Conservation (phyloP, 2,888 invertebrate species). For the Eupithecia exiguata region DNA sequence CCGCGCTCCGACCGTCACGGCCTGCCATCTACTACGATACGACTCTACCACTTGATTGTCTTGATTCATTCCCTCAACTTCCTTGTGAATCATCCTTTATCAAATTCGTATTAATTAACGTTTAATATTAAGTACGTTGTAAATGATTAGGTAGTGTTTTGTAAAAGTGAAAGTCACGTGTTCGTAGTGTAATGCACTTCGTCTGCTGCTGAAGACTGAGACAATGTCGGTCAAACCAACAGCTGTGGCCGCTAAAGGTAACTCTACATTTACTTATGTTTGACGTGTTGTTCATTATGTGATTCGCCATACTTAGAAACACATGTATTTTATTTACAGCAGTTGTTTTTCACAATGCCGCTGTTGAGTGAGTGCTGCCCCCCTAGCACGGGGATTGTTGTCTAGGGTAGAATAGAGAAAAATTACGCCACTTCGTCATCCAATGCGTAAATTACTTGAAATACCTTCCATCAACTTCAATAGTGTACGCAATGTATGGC, state of each 20-base stretch:
- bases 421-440: no score
- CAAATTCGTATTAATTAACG: background rate
- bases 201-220: constrained; percentile 43
- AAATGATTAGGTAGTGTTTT: constrained; percentile 28
- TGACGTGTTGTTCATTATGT: constrained; percentile 17
- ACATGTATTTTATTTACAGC: constrained; percentile 22
- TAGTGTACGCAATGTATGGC: no score
- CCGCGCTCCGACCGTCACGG: constrained; percentile 30
- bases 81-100: no score
- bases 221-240: constrained; percentile 68
- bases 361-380: constrained; percentile 9
- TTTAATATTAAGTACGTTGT: constrained; percentile 11
- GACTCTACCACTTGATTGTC: background rate
- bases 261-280: constrained; percentile 31
- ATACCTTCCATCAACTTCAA: no score
- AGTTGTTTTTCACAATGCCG: constrained; percentile 11
- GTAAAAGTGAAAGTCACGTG: constrained; percentile 44
- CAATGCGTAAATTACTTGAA: no score
- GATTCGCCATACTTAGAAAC: constrained; percentile 13
- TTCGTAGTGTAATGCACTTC: constrained; percentile 45
- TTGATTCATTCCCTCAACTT: background rate
- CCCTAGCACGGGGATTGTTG: no score
- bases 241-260: constrained; percentile 67
- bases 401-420: no score
- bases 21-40: constrained; percentile 8